Conservation (phyloP, 2,888 invertebrate genomes). For the Ectemnius continuus region DNA sequence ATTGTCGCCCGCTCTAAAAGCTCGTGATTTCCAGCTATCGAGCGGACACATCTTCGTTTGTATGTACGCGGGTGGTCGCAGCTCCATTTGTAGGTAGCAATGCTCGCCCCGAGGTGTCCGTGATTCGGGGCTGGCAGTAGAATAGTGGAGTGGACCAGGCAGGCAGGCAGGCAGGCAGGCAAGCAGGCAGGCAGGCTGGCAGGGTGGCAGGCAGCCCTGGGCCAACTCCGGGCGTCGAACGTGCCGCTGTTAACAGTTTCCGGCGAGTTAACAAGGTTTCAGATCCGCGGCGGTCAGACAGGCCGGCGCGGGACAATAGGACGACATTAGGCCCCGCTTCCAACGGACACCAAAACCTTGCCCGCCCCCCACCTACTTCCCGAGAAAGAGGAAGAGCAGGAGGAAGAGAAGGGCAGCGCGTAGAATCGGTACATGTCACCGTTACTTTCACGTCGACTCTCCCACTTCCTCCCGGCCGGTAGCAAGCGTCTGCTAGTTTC, state of each 20-base stretch:
- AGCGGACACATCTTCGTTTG: slow-evolving; percentile 42
- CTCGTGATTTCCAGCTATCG: neutral
- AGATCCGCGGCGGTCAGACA: slow-evolving; percentile 62
- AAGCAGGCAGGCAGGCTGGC: slow-evolving; percentile 46
- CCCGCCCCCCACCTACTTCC: slow-evolving; percentile 32
- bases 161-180: slow-evolving; percentile 8
- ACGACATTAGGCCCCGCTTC: slow-evolving; percentile 69
- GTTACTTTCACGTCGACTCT: neutral
- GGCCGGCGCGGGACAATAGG: slow-evolving; percentile 70
- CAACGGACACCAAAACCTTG: slow-evolving; percentile 61
- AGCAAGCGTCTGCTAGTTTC: slow-evolving; percentile 9
- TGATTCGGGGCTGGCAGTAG: slow-evolving; percentile 52
- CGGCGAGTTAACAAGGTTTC: slow-evolving; percentile 75
- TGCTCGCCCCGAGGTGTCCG: slow-evolving; percentile 42
- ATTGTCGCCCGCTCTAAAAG: slow-evolving; percentile 47
- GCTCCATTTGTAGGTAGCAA: slow-evolving; percentile 57
- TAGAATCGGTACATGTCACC: neutral
- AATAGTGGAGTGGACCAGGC: slow-evolving; percentile 42
- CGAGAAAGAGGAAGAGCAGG: neutral
- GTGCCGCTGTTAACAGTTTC: slow-evolving; percentile 75
- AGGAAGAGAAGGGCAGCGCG: neutral
- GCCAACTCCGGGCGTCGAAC: slow-evolving; percentile 59
- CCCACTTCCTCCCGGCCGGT: slow-evolving; percentile 9
- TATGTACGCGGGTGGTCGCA: slow-evolving; percentile 41
- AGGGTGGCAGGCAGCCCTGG: neutral